A percentile compares a stretch with the other conserved stretches of the same genome.
Evolutionary conservation across 2,888 invertebrate genomes (phyloP).

Genomic region (Diarsia mendica): DNA sequence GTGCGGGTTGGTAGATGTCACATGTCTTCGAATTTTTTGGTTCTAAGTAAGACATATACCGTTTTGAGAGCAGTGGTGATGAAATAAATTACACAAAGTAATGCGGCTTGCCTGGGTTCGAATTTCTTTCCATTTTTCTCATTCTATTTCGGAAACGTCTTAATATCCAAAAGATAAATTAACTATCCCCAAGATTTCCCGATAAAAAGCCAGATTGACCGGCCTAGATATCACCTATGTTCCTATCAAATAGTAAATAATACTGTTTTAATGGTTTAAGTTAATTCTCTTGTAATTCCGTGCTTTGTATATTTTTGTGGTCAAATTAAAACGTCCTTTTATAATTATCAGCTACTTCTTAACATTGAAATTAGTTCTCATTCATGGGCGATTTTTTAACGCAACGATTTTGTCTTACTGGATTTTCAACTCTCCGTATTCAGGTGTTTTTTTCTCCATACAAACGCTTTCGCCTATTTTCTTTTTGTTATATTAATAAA

Average conservation of each 20-base stretch:
- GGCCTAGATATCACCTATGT: slow-evolving; percentile 55
- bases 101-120: too few relatives aligned
- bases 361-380: too few relatives aligned
- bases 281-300: slow-evolving; percentile 53
- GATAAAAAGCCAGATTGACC: not conserved
- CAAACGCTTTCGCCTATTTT: too few relatives aligned
- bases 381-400: not conserved
- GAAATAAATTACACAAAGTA: too few relatives aligned
- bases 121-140: too few relatives aligned
- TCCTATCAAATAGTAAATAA: slow-evolving; percentile 63
- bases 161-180: not conserved
- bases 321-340: not conserved
- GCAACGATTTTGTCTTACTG: not conserved
- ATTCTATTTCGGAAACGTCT: too few relatives aligned
- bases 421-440: not conserved
- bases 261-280: slow-evolving; percentile 58
- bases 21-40: too few relatives aligned
- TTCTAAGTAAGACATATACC: too few relatives aligned
- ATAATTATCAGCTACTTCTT: not conserved
- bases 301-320: slow-evolving; percentile 58
- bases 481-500: too few relatives aligned
- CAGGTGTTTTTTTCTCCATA: too few relatives aligned
- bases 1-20: too few relatives aligned
- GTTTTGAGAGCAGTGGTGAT: too few relatives aligned
- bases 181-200: slow-evolving; percentile 9